phyloP scores from a whole-genome alignment of 2,888 invertebrate species.

The Ectobius pallidus region DNA sequence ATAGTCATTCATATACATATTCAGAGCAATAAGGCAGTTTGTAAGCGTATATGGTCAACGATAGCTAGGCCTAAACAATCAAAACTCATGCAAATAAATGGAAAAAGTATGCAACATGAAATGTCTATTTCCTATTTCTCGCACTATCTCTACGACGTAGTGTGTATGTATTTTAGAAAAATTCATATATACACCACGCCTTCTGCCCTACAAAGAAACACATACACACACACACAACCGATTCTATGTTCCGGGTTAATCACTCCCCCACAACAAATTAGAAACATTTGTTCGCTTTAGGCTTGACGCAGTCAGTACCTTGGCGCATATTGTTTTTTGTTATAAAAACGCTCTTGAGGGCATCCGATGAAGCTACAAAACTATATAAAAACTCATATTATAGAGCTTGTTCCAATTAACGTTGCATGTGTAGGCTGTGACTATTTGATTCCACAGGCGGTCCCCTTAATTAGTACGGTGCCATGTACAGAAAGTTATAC shows the following conservation, averaged over 20 bases:
- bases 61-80: too few relatives aligned
- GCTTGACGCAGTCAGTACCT: not conserved
- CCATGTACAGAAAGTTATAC: not conserved
- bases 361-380: constrained; percentile 1
- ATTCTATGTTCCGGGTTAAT: not conserved
- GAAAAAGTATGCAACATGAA: too few relatives aligned
- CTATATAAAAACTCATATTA: constrained; percentile 5
- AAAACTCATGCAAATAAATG: too few relatives aligned
- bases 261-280: constrained; percentile 1
- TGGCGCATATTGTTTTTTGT: not conserved
- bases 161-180: too few relatives aligned
- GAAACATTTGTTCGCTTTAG: not conserved
- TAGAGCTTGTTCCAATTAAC: not conserved
- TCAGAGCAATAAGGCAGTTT: too few relatives aligned
- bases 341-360: not conserved
- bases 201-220: too few relatives aligned
- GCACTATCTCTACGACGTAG: too few relatives aligned
- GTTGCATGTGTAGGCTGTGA: not conserved
- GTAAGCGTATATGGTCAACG: too few relatives aligned
- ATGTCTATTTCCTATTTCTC: too few relatives aligned
- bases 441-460: not conserved
- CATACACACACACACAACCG: too few relatives aligned
- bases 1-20: too few relatives aligned
- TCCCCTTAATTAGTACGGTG: not conserved
- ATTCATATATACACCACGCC: too few relatives aligned